These are phyloP conservation scores for Sterna hirundo DNA, from an alignment of 2,113 vertebrate genomes.

Conservation along the genomic window DNA sequence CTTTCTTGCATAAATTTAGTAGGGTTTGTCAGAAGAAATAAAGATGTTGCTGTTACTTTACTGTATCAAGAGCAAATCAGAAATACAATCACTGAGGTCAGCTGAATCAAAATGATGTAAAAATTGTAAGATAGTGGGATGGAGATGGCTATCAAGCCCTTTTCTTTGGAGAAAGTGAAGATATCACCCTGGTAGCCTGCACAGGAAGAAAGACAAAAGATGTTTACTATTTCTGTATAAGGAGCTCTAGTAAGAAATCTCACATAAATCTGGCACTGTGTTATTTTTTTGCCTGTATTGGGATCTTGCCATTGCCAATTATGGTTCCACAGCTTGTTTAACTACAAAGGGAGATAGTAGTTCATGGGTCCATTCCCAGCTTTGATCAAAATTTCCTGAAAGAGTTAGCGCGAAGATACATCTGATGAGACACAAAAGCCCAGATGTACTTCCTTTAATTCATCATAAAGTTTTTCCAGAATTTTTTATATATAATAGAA, in stretches of 20 bases:
- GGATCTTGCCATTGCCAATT: background rate
- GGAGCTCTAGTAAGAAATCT: background rate
- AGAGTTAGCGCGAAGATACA: background rate
- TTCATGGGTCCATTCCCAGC: background rate
- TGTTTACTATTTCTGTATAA: background rate
- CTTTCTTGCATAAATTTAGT: background rate
- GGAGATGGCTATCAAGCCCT: background rate
- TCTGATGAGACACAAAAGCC: background rate
- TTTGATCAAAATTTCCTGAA: background rate
- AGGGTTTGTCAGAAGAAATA: background rate
- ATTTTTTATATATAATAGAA: background rate
- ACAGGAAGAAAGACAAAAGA: background rate
- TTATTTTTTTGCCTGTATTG: background rate
- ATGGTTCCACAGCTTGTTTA: background rate
- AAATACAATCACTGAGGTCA: background rate
- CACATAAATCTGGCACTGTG: background rate
- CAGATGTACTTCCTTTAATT: background rate
- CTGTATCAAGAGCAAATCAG: background rate
- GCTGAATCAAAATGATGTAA: background rate
- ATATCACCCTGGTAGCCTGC: background rate
- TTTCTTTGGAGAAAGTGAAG: background rate
- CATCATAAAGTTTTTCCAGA: background rate
- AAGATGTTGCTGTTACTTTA: background rate
- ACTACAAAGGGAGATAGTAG: background rate
- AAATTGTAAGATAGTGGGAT: background rate